phyloP scores from a whole-genome alignment of 2,797 vertebrate species.

The Sebastes hopkinsi region DNA sequence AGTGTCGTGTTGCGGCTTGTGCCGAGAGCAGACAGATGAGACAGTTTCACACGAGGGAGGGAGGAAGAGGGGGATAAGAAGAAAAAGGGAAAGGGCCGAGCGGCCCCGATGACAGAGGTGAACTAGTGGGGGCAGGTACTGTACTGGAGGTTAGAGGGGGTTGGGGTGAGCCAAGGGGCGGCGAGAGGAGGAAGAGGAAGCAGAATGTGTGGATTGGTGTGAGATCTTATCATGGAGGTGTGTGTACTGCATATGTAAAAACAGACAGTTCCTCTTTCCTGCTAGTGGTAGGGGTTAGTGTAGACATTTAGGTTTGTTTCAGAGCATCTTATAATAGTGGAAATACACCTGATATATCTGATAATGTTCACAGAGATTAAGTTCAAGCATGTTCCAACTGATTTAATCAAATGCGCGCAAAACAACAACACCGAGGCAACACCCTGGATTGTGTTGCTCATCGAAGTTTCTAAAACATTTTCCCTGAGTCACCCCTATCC shows the following conservation, averaged over 20 bases:
- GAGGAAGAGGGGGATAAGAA: slow-evolving; percentile 15
- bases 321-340: background rate
- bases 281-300: background rate
- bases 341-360: background rate
- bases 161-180: background rate
- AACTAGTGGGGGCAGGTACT: background rate
- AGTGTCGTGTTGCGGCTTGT: slow-evolving; percentile 82
- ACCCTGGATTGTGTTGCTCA: slow-evolving; percentile 32
- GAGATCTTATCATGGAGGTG: slow-evolving; percentile 20
- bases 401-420: slow-evolving; percentile 1
- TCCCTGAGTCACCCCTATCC: slow-evolving; percentile 27
- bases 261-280: slow-evolving; percentile 27
- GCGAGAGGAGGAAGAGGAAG: slow-evolving; percentile 15
- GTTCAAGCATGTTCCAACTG: background rate
- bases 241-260: slow-evolving; percentile 19
- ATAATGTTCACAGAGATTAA: background rate
- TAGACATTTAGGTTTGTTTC: background rate
- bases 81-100: slow-evolving; percentile 35
- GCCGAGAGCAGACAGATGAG: slow-evolving; percentile 65
- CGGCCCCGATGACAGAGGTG: background rate
- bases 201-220: background rate
- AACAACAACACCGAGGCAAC: slow-evolving; percentile 42
- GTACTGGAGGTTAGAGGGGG: background rate
- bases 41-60: slow-evolving; percentile 78
- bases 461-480: background rate